Base-by-base conservation (phyloP, 1,140 invertebrate species). In the Neodiprion fabricii region DNA sequence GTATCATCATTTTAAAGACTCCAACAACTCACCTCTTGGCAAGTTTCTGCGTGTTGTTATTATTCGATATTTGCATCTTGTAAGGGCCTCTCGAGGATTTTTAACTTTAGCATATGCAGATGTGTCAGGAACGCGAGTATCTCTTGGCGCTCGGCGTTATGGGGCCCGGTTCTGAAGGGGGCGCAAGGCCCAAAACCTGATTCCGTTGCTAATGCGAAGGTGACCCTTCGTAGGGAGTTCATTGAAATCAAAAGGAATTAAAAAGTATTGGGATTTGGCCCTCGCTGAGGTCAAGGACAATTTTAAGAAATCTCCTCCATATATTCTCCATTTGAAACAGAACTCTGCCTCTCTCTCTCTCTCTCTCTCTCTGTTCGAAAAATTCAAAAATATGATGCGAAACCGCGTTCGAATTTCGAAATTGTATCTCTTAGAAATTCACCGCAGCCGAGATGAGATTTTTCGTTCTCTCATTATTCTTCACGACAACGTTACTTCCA, bases 151-250 rank as follows among this genome's bases (percentile, higher is more conserved):
- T 1, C 21, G 73, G 72, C 40, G 10, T 50, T 17, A 17, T 47
- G 67, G 53, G 68, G 53, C 65, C 69, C 70, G 67, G 74, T 50
- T 74, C 67, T 61, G 49, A 67, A 66, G 49, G 67, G 40, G 70
- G 71, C 17, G 67, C 65, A 75, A 67, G 69, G 61, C 66, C 69
- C 47, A 72, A 28, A 75, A 75, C 74, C 74, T 75, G 74, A 75
- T 75, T 71, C 71, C 67, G 74, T 67, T 48, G 74, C 47, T 71
- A 72, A 75, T 71, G 71, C 71, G 53, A 70, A 71, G 74, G 68
- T 71, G 61, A 71, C 49, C 70, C 47, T 75, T 23, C 71, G 71
- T 17, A 40, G 70, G 47, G 11, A 61, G 53, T 61, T 61, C 11
- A 61, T 17, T 17, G n/a, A 61, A 61, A 17, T 61, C 53, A 61